Percentiles rank a stretch among this genome's conserved stretches.
These are phyloP conservation scores for Athripsodes cinereus DNA, from an alignment of 2,888 invertebrate genomes.

Conservation along the genomic window DNA sequence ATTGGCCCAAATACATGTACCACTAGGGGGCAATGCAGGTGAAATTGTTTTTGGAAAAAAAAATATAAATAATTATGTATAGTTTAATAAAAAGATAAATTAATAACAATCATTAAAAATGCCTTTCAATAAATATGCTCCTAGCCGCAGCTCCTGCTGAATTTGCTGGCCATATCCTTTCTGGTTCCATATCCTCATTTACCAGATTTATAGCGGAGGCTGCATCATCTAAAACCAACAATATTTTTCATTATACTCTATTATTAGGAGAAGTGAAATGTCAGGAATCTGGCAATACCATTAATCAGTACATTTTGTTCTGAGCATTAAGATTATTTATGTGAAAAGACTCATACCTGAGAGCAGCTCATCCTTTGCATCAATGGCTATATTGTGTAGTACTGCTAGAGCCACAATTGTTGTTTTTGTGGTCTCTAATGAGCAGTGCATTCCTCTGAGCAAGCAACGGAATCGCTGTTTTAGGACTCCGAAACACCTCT, in stretches of 20 bases:
- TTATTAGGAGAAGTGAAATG: neutral
- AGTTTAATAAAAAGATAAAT: neutral
- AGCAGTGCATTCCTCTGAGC: slow-evolving; percentile 16
- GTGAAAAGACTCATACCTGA: neutral
- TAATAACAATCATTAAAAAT: neutral
- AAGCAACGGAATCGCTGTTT: slow-evolving; percentile 25
- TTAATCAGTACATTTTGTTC: neutral
- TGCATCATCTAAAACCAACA: neutral
- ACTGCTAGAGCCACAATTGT: slow-evolving; percentile 20
- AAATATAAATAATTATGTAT: neutral
- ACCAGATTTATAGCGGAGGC: neutral
- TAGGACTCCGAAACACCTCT: slow-evolving; percentile 26
- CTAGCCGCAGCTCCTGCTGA: neutral
- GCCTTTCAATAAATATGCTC: neutral
- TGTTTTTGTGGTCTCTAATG: slow-evolving; percentile 8
- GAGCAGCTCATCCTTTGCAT: slow-evolving; percentile 2
- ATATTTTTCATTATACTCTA: neutral
- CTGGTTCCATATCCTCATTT: neutral
- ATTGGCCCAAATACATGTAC: neutral
- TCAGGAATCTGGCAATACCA: neutral
- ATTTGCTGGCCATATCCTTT: neutral
- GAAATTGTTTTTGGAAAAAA: neutral
- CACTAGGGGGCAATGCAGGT: neutral
- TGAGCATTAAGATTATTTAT: neutral
- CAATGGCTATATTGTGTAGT: slow-evolving; percentile 20